These are phyloP conservation scores for Beris chalybata DNA, from an alignment of 2,888 invertebrate genomes.

Conservation along the genomic window DNA sequence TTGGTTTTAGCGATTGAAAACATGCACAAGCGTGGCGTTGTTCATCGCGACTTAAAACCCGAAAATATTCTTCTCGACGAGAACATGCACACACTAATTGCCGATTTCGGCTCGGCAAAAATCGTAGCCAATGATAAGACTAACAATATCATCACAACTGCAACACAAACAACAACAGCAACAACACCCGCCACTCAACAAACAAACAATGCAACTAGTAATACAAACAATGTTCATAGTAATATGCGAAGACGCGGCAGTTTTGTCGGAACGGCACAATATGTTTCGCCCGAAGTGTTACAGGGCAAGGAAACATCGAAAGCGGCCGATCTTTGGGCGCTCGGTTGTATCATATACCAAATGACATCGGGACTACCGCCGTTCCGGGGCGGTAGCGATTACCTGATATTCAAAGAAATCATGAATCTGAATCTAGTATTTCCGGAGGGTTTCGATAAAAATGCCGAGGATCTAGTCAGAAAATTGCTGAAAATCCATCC, in stretches of 20 bases:
- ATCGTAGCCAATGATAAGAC: conserved; percentile 54
- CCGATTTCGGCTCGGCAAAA: conserved; percentile 97
- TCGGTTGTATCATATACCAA: conserved; percentile 96
- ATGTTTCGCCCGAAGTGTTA: conserved; percentile 96
- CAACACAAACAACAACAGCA: conserved; percentile 5
- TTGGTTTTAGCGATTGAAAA: conserved; percentile 88
- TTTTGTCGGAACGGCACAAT: conserved; percentile 98
- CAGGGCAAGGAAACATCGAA: conserved; percentile 74
- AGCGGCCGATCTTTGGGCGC: conserved; percentile 94
- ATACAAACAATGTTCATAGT: neutral
- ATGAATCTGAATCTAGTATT: conserved; percentile 87
- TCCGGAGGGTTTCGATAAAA: conserved; percentile 85
- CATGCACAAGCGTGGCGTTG: conserved; percentile 83
- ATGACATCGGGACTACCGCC: conserved; percentile 93
- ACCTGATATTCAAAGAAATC: conserved; percentile 95
- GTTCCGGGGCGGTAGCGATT: conserved; percentile 90
- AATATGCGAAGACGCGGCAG: conserved; percentile 67
- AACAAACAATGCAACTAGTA: conserved; percentile 29
- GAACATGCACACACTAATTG: conserved; percentile 93
- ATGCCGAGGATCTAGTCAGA: conserved; percentile 85
- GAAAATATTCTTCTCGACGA: conserved; percentile 94
- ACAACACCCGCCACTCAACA: conserved; percentile 3
- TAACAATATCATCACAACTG: neutral
- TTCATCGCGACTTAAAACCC: conserved; percentile 96
- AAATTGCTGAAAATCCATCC: conserved; percentile 83